phyloP scores from a whole-genome alignment of 2,888 invertebrate species.

The Coleophora flavipennella region DNA sequence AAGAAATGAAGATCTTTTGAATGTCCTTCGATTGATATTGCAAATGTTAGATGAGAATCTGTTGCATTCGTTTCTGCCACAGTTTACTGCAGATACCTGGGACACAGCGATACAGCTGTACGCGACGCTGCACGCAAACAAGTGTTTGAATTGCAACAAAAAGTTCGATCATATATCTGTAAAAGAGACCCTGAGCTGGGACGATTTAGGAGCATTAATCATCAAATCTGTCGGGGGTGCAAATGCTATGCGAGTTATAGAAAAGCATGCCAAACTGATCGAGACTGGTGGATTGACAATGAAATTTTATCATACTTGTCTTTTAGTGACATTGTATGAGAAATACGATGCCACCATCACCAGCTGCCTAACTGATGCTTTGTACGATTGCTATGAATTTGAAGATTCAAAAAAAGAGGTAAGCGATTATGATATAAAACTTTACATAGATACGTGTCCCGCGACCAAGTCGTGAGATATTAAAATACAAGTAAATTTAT shows the following conservation, averaged over 20 bases:
- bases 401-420: constrained; percentile 54
- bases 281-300: constrained; percentile 71
- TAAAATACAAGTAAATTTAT: too few relatives aligned
- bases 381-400: constrained; percentile 50
- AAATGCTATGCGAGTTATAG: constrained; percentile 70
- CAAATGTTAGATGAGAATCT: constrained; percentile 74
- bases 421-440: too few relatives aligned
- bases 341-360: constrained; percentile 46
- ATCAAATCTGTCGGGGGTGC: constrained; percentile 75
- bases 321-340: constrained; percentile 60
- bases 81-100: constrained; percentile 74
- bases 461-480: too few relatives aligned
- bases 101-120: constrained; percentile 68
- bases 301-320: constrained; percentile 74
- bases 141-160: constrained; percentile 76
- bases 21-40: constrained; percentile 68
- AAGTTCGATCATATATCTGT: constrained; percentile 55
- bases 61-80: constrained; percentile 65
- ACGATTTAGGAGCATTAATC: constrained; percentile 69
- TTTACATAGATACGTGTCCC: too few relatives aligned
- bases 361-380: constrained; percentile 44
- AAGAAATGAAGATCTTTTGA: constrained; percentile 61
- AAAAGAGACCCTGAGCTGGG: constrained; percentile 72
- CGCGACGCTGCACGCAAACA: constrained; percentile 67
- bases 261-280: constrained; percentile 67